These are phyloP conservation scores for Girardinichthys multiradiatus DNA, from an alignment of 2,113 vertebrate genomes.

Conservation along the genomic window DNA sequence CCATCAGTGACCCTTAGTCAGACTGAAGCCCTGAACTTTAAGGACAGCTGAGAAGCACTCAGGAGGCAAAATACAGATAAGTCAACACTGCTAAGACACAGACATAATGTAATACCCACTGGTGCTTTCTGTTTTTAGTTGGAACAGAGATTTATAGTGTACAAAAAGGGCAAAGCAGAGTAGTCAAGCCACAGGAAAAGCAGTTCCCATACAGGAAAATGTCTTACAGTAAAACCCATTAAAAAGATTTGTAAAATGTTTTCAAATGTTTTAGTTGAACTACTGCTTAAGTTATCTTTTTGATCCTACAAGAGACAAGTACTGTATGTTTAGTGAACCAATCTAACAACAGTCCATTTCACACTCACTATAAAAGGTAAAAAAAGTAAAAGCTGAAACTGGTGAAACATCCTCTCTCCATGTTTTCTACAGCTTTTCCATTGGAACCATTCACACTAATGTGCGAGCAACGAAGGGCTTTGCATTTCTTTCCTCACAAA, in stretches of 20 bases:
- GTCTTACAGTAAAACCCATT: conserved; percentile 16
- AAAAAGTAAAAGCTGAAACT: conserved; percentile 1
- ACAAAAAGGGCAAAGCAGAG: conserved; percentile 18
- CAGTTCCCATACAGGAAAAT: conserved; percentile 21
- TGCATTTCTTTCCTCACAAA: conserved; percentile 35
- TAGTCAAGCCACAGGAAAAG: neutral
- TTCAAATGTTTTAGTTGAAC: neutral
- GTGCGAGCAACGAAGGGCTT: conserved; percentile 41
- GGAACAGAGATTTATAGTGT: conserved; percentile 38
- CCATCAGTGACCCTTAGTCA: conserved; percentile 45
- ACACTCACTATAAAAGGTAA: neutral
- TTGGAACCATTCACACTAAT: conserved; percentile 37
- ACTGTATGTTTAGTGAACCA: neutral
- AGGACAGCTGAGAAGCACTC: conserved; percentile 66
- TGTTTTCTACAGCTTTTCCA: conserved; percentile 29
- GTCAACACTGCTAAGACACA: conserved; percentile 38
- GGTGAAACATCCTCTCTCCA: conserved; percentile 5
- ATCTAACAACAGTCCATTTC: conserved; percentile 4
- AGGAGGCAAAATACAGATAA: conserved; percentile 37
- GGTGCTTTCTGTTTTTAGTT: conserved; percentile 26
- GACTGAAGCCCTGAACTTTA: conserved; percentile 32
- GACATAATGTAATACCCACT: conserved; percentile 58
- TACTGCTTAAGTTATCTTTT: conserved; percentile 36
- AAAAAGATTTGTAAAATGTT: conserved; percentile 21
- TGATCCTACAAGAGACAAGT: neutral